Evolutionary conservation across 2,797 vertebrate species (phyloP).

Genomic region (Phrynocephalus vlangalii): DNA sequence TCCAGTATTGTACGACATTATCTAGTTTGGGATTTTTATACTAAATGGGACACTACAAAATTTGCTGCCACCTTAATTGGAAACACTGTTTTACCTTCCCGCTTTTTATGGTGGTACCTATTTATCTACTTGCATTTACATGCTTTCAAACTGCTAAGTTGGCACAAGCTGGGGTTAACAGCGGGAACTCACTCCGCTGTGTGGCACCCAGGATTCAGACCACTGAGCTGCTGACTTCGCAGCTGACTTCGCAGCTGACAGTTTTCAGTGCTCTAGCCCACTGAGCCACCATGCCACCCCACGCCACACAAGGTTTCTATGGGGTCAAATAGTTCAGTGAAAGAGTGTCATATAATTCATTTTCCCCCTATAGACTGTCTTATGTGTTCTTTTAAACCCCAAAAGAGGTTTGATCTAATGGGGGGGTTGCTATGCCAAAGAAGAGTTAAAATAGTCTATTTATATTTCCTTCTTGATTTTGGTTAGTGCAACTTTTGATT

Average conservation of each 20-base stretch:
- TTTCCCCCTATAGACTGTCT: neutral
- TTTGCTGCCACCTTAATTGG: neutral
- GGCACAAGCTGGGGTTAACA: too few species aligned
- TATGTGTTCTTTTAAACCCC: neutral
- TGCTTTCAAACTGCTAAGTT: neutral
- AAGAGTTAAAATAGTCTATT: neutral
- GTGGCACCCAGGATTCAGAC: too few species aligned
- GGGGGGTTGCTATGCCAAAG: neutral
- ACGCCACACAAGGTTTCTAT: too few species aligned
- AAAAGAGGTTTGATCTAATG: neutral
- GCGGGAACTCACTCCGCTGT: too few species aligned
- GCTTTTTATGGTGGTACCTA: too few species aligned
- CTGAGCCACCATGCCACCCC: too few species aligned
- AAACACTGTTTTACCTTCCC: neutral
- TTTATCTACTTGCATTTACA: too few species aligned
- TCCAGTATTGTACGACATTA: neutral
- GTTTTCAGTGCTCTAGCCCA: too few species aligned
- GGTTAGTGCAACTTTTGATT: neutral
- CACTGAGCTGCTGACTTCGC: too few species aligned
- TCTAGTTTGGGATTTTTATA: neutral
- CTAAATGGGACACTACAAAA: neutral
- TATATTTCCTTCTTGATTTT: neutral
- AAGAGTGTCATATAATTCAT: neutral
- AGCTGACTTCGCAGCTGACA: too few species aligned
- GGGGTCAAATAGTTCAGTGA: neutral